Base-by-base conservation (phyloP, 2,797 vertebrate genomes). In the Dromococcyx pavoninus region DNA sequence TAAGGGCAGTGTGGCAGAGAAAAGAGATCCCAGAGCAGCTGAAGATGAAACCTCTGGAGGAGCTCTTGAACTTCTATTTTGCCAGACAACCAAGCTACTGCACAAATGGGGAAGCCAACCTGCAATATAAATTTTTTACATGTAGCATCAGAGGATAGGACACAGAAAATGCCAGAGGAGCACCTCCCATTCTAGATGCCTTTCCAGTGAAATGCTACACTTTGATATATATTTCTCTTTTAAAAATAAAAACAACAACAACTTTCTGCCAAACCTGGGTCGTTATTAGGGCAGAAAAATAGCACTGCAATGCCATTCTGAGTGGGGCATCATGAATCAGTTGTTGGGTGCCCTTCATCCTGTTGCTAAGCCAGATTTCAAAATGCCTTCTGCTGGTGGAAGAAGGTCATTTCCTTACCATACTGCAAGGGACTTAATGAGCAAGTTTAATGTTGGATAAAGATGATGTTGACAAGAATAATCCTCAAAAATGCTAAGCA, bases 151-250 rank as follows among this genome's bases (percentile, higher is more conserved):
- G 46, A 1, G 11, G 22, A 50, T 17, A 73, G n/a, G 85, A 50
- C 22, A 44, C 21, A 82, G 37, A 66, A 94, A 73, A 73, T 6
- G 10, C 37, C 60, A 23, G 24, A 50, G 66, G 41, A 92, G 5
- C 44, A 28, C 76, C 91, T 91, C 43, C 62, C 50, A 11, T 66
- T 48, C 62, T 41, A 67, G 33, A 53, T 3, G 10, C 33, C 43
- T 69, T 58, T 88, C 25, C 77, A 86, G 50, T 10, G 33, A 86
- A 76, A 94, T 27, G 23, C 21, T 33, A 4, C 50, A 32, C 82
- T 92, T 88, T 80, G 74, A 86, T 88, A 53, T 2, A 7, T 43
- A 37, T 86, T 94, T 79, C 81, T 86, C 70, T 90, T 85, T 85
- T 62, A 64, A 94, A 91, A 93, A 66, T 17, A 67, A 72, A 62